A percentile compares a stretch with the other conserved stretches of the same genome.
phyloP scores from a whole-genome alignment of 2,797 vertebrate species.

The Ispidina picta region DNA sequence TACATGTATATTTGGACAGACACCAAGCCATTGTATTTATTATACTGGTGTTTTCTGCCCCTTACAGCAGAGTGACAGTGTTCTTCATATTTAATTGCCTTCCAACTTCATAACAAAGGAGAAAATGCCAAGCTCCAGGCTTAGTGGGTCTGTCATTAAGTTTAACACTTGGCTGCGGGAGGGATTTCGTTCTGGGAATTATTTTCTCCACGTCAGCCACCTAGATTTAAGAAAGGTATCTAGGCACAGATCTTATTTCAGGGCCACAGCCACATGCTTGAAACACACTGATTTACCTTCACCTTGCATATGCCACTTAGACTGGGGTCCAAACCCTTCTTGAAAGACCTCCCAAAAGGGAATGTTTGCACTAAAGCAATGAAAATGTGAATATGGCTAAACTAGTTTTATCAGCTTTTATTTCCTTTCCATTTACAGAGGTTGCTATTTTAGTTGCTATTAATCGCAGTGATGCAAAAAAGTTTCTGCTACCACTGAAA shows the following conservation, averaged over 20 bases:
- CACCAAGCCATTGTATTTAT: background rate
- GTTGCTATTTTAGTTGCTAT: background rate
- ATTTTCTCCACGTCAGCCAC: background rate
- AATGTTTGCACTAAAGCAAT: background rate
- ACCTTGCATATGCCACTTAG: background rate
- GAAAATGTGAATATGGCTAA: background rate
- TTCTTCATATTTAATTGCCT: background rate
- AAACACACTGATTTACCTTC: background rate
- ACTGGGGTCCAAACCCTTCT: background rate
- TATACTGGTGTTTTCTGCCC: background rate
- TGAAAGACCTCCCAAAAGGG: background rate
- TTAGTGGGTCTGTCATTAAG: background rate
- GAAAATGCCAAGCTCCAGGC: background rate
- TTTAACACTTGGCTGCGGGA: background rate
- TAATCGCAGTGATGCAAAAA: background rate
- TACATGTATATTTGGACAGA: background rate
- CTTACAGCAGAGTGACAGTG: background rate
- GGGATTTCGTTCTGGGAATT: conserved; percentile 3
- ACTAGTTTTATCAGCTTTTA: background rate
- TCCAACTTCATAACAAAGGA: background rate
- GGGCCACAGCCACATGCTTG: background rate
- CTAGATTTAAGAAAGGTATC: background rate
- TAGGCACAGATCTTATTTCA: background rate
- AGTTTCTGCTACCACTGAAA: background rate
- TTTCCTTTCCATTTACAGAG: background rate